Conservation (phyloP, 2,888 invertebrate genomes). For the Dryobotodes eremita region DNA sequence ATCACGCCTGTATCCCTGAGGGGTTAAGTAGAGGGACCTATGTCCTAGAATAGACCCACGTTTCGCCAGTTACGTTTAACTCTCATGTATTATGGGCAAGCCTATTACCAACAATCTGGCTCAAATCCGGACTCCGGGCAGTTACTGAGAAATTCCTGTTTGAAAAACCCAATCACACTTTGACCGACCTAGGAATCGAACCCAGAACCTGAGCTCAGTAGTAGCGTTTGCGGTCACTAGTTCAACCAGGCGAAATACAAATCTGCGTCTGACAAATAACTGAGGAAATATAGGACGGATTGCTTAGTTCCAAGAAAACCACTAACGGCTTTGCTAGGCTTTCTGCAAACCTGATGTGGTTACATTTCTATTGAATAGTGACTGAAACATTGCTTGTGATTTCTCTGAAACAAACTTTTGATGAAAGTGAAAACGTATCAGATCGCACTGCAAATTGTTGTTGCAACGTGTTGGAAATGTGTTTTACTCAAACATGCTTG, state of each 20-base stretch:
- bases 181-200: not conserved
- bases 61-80: not conserved
- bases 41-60: too few relatives aligned
- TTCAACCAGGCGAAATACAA: not conserved
- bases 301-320: not conserved
- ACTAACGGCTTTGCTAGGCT: not conserved
- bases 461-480: too few relatives aligned
- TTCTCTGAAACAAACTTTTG: not conserved
- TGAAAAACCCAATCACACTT: not conserved
- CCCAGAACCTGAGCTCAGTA: too few relatives aligned
- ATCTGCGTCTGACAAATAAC: not conserved
- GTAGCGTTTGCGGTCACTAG: not conserved
- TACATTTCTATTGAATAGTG: slow-evolving; percentile 6
- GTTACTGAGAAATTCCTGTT: not conserved
- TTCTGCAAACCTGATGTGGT: not conserved
- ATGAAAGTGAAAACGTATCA: slow-evolving; percentile 9
- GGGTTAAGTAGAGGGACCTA: not conserved
- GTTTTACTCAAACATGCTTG: too few relatives aligned
- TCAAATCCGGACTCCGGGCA: too few relatives aligned
- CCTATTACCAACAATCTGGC: not conserved
- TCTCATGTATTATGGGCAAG: not conserved
- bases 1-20: not conserved
- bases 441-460: slow-evolving; percentile 4
- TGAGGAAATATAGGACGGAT: not conserved
- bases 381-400: not conserved